Evolutionary conservation across 2,113 vertebrate genomes (phyloP), one percentile per base, ranked within the genome.

Genomic region (Chrysochloris asiatica): DNA sequence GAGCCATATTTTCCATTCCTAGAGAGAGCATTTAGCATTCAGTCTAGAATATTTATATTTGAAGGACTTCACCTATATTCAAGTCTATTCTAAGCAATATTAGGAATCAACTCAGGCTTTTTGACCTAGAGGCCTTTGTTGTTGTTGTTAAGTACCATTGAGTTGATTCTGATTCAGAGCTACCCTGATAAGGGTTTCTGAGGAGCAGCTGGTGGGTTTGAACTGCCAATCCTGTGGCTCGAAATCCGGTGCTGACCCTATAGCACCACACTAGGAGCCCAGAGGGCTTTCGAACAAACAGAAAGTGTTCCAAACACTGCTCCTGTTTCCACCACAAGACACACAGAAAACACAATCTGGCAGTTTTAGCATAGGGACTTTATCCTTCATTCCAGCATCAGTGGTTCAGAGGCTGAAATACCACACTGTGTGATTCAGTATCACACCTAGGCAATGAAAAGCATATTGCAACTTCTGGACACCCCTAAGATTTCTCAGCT

Each of bases 1-100:
- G 50, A 94, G 73, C 61, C 19, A 81, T 85, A 85, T 59, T 90
- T 90, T 65, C 47, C 26, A 38, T 81, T 88, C 78, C 33, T 82
- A 75, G 88, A 75, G 67, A 93, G 65, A 88, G 81, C 7, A 73
- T n/a, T 50, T 16, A 71, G 10, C 30, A 72, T 28, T 56, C 28
- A 63, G 22, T 36, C 47, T 77, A 13, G 88, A 80, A 56, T 80
- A 82, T 41, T 83, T 80, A n/a, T 80, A 77, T 84, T 28, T 73
- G 48, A 8, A 47, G 69, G 38, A 75, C 3, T 72, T 83, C 79
- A 89, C 43, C 41, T 72, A 41, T 79, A 88, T 75, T 59, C 41
- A 78, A 85, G n/a, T 36, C 47, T 72, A 85, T 76, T 71, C 63
- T 6, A 88, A 88, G 56, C 43, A 81, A 78, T 47, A 41, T 67